Percentiles rank a stretch among this genome's conserved stretches.
These are phyloP conservation scores for Zenarchopterus dispar DNA, from an alignment of 2,797 vertebrate species.

Conservation along the genomic window DNA sequence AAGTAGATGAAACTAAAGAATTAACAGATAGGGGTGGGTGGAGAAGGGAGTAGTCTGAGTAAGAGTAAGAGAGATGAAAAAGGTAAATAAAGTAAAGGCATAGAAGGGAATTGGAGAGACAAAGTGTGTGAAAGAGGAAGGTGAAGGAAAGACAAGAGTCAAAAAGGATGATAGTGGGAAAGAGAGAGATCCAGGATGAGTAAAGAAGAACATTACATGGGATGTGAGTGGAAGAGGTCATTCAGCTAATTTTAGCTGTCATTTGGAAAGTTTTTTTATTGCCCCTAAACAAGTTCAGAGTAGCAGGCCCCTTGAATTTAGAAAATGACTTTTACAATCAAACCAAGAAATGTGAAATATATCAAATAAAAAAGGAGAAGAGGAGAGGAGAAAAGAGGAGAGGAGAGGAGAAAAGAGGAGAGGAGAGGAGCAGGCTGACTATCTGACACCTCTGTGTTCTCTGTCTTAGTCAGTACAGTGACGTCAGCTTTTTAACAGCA, in stretches of 20 bases:
- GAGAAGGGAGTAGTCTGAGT: constrained; percentile 25
- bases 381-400: constrained; percentile 10
- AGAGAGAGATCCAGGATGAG: constrained; percentile 53
- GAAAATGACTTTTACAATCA: constrained; percentile 65
- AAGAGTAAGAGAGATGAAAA: constrained; percentile 44
- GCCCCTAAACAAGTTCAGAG: constrained; percentile 72
- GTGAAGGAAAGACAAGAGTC: constrained; percentile 46
- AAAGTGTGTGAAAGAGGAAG: constrained; percentile 45
- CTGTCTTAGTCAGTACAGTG: constrained; percentile 77
- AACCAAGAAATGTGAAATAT: not conserved
- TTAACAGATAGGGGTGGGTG: constrained; percentile 35
- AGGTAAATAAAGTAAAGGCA: constrained; percentile 41
- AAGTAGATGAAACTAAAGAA: constrained; percentile 48
- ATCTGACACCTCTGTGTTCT: constrained; percentile 77
- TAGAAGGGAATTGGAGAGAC: constrained; percentile 26
- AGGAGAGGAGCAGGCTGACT: constrained; percentile 58
- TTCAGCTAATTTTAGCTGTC: constrained; percentile 82
- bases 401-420: constrained; percentile 22
- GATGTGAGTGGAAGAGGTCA: constrained; percentile 78
- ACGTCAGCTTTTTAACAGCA: constrained; percentile 80
- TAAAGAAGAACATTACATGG: constrained; percentile 72
- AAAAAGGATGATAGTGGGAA: constrained; percentile 63
- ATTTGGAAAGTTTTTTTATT: constrained; percentile 76
- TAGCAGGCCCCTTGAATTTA: constrained; percentile 68
- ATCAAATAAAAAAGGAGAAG: not conserved